Conservation (phyloP, 2,113 vertebrate genomes). For the Noturus placidus region DNA sequence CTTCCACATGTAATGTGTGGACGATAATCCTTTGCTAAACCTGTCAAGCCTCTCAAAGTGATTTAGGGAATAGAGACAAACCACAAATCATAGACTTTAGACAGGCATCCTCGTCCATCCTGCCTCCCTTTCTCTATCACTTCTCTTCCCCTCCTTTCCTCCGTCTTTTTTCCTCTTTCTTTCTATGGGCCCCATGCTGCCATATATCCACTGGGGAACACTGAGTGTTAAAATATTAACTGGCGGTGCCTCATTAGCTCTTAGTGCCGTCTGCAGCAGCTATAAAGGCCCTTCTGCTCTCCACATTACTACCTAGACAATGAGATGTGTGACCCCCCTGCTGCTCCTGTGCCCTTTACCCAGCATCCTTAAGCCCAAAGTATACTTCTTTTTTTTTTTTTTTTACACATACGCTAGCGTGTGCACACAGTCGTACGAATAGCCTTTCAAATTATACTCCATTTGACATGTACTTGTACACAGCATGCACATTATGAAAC, state of each 20-base stretch:
- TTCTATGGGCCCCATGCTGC: conserved; percentile 39
- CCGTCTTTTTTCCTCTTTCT: background rate
- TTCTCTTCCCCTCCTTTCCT: background rate
- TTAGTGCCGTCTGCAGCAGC: conserved; percentile 38
- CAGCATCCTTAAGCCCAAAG: background rate
- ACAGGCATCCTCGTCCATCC: background rate
- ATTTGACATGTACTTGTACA: too few relatives aligned
- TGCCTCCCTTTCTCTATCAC: background rate
- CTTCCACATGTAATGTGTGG: background rate
- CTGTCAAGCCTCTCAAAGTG: background rate
- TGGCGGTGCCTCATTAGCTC: conserved; percentile 48
- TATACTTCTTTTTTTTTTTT: too few relatives aligned
- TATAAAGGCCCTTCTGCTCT: conserved; percentile 47
- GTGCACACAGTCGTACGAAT: too few relatives aligned
- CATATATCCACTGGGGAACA: conserved; percentile 24
- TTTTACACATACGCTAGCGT: too few relatives aligned
- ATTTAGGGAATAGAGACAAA: background rate
- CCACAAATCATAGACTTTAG: background rate
- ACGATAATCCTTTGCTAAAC: background rate
- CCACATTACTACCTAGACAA: conserved; percentile 23
- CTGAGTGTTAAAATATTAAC: conserved; percentile 54
- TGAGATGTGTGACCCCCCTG: conserved; percentile 25
- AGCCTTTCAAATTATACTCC: too few relatives aligned
- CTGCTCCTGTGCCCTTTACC: conserved; percentile 6
- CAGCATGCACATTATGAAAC: too few relatives aligned